These are phyloP conservation scores for Diaphora mendica DNA, from an alignment of 2,888 invertebrate genomes.

Conservation along the genomic window DNA sequence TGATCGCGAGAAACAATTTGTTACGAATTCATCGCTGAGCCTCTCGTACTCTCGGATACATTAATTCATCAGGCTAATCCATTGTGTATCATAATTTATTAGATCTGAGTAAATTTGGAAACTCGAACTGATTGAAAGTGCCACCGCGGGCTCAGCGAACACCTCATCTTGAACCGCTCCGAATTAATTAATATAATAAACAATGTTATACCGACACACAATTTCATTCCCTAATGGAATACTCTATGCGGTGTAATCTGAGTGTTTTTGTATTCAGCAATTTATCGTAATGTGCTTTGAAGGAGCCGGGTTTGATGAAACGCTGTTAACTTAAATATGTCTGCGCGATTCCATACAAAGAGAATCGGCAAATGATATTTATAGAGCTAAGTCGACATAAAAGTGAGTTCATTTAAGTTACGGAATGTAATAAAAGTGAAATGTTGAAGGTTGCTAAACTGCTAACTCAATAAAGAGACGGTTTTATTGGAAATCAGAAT, in stretches of 20 bases:
- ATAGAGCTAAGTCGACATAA: conserved; percentile 5
- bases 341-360: conserved; percentile 1
- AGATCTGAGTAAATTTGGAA: conserved; percentile 55
- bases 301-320: conserved; percentile 3
- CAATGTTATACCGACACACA: conserved; percentile 38
- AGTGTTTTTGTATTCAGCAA: conserved; percentile 18
- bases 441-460: conserved; percentile 12
- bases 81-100: conserved; percentile 59
- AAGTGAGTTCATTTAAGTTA: conserved; percentile 9
- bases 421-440: conserved; percentile 10
- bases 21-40: conserved; percentile 50
- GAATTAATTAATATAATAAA: conserved; percentile 53
- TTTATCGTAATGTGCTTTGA: conserved; percentile 3
- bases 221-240: conserved; percentile 36
- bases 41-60: conserved; percentile 49
- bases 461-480: conserved; percentile 6
- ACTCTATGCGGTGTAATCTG: conserved; percentile 28
- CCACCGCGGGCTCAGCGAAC: conserved; percentile 28
- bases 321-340: conserved; percentile 7
- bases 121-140: conserved; percentile 51
- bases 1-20: conserved; percentile 40
- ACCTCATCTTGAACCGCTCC: conserved; percentile 33
- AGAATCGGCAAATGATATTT: conserved; percentile 2
- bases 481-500: conserved; percentile 9
- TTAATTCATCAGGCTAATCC: conserved; percentile 57